These are phyloP conservation scores for Metopia argyrocephala DNA, from an alignment of 2,888 invertebrate genomes.

Conservation along the genomic window DNA sequence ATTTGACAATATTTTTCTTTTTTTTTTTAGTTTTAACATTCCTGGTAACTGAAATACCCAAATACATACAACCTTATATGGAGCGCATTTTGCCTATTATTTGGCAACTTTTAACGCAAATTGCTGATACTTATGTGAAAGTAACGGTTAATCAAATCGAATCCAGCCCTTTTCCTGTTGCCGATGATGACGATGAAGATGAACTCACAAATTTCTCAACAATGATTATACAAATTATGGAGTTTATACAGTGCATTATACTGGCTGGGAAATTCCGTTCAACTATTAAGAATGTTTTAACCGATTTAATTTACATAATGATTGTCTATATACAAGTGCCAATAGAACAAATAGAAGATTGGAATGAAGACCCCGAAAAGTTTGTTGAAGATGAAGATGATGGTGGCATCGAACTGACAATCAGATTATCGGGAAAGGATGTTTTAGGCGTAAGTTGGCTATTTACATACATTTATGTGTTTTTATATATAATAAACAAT, in stretches of 20 bases:
- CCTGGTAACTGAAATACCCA: conserved; percentile 82
- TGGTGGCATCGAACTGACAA: conserved; percentile 82
- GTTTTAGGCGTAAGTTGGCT: conserved; percentile 80
- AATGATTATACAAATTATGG: conserved; percentile 83
- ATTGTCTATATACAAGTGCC: conserved; percentile 86
- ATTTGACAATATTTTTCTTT: no score
- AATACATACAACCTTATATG: conserved; percentile 81
- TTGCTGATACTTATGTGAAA: conserved; percentile 83
- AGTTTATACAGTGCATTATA: conserved; percentile 83
- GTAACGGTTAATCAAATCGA: conserved; percentile 82
- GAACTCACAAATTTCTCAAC: conserved; percentile 83
- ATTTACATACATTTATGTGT: no score
- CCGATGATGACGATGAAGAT: conserved; percentile 81
- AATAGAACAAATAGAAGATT: conserved; percentile 83
- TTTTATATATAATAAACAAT: not conserved
- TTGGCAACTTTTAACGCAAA: conserved; percentile 84
- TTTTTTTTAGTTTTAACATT: conserved; percentile 80
- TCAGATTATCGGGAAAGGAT: conserved; percentile 84
- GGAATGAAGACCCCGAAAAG: conserved; percentile 83
- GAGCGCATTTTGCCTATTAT: conserved; percentile 83
- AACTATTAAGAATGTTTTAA: conserved; percentile 81
- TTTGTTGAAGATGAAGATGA: conserved; percentile 86
- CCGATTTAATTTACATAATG: conserved; percentile 83
- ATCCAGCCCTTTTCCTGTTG: conserved; percentile 79
- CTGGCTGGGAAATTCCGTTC: conserved; percentile 81